These are phyloP conservation scores for Cassiopea andromeda DNA, from an alignment of 30 jellyfish, hydroid and myxozoan genomes.

Conservation along the genomic window DNA sequence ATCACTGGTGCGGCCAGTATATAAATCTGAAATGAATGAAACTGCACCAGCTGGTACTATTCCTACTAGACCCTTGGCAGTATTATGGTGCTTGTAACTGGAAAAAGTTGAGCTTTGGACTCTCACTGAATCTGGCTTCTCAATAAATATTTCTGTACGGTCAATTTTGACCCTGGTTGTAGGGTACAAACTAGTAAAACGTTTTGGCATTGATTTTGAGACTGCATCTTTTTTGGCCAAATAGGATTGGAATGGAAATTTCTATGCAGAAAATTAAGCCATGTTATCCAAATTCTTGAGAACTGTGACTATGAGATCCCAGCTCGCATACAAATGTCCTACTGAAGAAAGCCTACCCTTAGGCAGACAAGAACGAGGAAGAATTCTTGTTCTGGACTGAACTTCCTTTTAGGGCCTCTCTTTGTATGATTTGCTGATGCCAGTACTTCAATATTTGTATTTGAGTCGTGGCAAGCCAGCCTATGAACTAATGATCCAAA, in stretches of 20 bases:
- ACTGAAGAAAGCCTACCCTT: not conserved
- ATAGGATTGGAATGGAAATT: not conserved
- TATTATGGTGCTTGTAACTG: not conserved
- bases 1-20: too few relatives aligned
- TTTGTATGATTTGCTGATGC: too few relatives aligned
- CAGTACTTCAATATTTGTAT: too few relatives aligned
- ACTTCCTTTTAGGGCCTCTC: not conserved
- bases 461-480: too few relatives aligned
- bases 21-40: not conserved
- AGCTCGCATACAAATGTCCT: not conserved
- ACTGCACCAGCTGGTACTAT: constrained; percentile 11
- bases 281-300: not conserved
- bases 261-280: not conserved
- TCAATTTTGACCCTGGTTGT: not conserved
- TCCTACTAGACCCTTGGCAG: not conserved
- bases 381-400: not conserved
- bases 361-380: not conserved
- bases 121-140: not conserved
- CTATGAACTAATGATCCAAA: too few relatives aligned
- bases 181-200: not conserved
- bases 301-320: not conserved
- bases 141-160: not conserved
- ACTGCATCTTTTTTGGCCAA: not conserved
- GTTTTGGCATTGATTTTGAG: not conserved
- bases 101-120: not conserved